phyloP scores from a whole-genome alignment of 1,140 invertebrate genomes.

The Helicoverpa armigera region DNA sequence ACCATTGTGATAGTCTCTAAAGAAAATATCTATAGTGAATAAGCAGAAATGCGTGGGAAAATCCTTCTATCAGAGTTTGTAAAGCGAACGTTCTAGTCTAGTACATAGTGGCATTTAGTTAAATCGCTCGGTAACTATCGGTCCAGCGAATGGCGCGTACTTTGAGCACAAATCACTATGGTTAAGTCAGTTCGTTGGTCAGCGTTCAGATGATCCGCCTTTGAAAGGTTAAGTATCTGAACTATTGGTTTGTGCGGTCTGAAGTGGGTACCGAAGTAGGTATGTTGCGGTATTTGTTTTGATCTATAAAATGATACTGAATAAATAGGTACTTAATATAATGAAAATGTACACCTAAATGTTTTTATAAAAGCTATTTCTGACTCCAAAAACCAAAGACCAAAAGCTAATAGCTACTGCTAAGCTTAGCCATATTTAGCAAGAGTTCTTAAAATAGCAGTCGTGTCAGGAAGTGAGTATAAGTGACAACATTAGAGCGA shows the following conservation, averaged over 20 bases:
- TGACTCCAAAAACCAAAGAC: background rate
- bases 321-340: no score
- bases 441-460: constrained; percentile 22
- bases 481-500: constrained; percentile 22
- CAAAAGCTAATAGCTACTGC: background rate
- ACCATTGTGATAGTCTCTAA: no score
- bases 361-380: no score
- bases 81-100: background rate
- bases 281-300: background rate
- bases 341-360: no score
- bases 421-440: constrained; percentile 17
- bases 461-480: constrained; percentile 15
- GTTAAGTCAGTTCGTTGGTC: constrained; percentile 12
- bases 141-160: constrained; percentile 4
- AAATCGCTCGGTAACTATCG: constrained; percentile 19
- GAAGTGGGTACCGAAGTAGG: background rate
- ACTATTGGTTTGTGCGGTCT: background rate
- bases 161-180: constrained; percentile 34
- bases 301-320: no score
- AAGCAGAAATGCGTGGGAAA: background rate
- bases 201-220: constrained; percentile 4
- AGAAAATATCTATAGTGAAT: background rate
- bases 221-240: constrained; percentile 12
- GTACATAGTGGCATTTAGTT: constrained; percentile 26
- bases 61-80: background rate